A percentile compares a stretch with the other conserved stretches of the same genome.
phyloP scores from a whole-genome alignment of 2,113 vertebrate species.

The Leptosomus discolor region DNA sequence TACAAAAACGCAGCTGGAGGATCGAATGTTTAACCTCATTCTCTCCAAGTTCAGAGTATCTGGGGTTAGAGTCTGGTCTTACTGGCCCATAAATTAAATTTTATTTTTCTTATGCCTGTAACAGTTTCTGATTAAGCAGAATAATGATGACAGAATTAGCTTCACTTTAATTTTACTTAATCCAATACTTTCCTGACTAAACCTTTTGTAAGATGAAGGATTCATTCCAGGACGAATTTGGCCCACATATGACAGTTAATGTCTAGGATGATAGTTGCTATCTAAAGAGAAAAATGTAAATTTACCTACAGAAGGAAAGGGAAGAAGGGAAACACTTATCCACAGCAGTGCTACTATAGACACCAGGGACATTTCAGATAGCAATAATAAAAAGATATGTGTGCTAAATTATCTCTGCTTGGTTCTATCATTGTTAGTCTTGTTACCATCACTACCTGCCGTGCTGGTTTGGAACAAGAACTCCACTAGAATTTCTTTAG shows the following conservation, averaged over 20 bases:
- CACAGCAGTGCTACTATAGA: neutral
- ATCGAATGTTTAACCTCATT: neutral
- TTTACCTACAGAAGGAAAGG: neutral
- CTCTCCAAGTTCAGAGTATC: neutral
- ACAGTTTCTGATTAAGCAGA: neutral
- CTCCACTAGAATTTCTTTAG: neutral
- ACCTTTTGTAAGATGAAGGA: neutral
- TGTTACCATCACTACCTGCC: slow-evolving; percentile 18
- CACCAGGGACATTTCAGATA: neutral
- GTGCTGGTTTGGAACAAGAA: neutral
- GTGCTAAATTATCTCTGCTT: slow-evolving; percentile 50
- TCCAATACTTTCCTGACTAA: neutral
- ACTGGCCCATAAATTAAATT: neutral
- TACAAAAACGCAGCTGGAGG: neutral
- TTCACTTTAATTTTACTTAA: neutral
- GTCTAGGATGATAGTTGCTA: neutral
- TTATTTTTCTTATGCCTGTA: neutral
- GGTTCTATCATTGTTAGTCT: neutral
- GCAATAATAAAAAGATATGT: neutral
- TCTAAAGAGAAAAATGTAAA: slow-evolving; percentile 33
- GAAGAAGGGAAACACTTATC: slow-evolving; percentile 22
- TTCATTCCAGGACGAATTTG: neutral
- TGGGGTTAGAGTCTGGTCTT: neutral
- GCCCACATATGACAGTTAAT: neutral
- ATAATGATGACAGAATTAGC: neutral